Conservation (phyloP, 2,888 invertebrate species). For the Metopia argyrocephala region DNA sequence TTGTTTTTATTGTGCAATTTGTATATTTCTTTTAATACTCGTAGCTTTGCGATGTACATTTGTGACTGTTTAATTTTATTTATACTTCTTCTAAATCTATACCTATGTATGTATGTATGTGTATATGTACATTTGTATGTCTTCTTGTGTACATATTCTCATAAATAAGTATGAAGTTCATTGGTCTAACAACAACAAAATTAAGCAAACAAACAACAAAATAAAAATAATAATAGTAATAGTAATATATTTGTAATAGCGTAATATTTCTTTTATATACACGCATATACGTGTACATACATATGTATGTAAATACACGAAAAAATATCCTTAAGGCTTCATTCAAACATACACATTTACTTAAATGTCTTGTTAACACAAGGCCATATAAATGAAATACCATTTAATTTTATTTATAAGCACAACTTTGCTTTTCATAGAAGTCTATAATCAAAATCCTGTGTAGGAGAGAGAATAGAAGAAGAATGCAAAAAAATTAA, state of each 20-base stretch:
- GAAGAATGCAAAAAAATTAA: background rate
- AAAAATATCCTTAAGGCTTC: conserved; percentile 40
- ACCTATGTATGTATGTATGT: background rate
- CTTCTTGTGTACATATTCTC: too few relatives aligned
- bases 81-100: too few relatives aligned
- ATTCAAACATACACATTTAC: conserved; percentile 14
- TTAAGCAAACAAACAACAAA: conserved; percentile 49
- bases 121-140: background rate
- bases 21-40: too few relatives aligned
- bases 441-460: background rate
- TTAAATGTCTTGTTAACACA: conserved; percentile 56
- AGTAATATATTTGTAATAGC: conserved; percentile 53
- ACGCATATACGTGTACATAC: background rate
- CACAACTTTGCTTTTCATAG: conserved; percentile 19
- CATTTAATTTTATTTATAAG: conserved; percentile 74
- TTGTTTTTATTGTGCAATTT: too few relatives aligned
- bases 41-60: too few relatives aligned
- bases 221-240: conserved; percentile 52
- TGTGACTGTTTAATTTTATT: too few relatives aligned
- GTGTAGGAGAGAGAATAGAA: background rate
- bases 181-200: conserved; percentile 21
- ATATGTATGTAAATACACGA: conserved; percentile 7
- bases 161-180: background rate
- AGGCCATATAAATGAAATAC: conserved; percentile 71
- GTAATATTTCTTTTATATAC: conserved; percentile 55